Evolutionary conservation across 2,888 invertebrate species (phyloP), one percentile per base, ranked within the genome.

Genomic region (Ptychoptera contaminata): DNA sequence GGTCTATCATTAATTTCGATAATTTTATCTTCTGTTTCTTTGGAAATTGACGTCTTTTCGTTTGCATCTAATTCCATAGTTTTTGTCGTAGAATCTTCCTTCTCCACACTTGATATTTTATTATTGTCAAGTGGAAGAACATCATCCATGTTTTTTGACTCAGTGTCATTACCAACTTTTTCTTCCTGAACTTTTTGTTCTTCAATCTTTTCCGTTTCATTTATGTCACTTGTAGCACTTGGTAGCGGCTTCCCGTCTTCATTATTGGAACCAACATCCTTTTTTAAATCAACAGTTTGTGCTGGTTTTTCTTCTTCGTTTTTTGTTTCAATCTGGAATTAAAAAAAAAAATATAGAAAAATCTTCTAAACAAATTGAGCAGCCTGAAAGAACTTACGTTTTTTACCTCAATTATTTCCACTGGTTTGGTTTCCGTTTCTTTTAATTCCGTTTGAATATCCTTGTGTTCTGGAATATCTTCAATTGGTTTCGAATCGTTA

Each of bases 181-280:
- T 49, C 49, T 37, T 48, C 48, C 40, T 37, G 15, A 16, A 16
- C 35, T n/a, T n/a, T 29, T 32, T 42, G 11, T 37, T 49, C 46
- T 1, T 41, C 43, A 30, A 47, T 44, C 35, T 56, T 53, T 29
- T 49, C 50, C 10, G 48, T 47, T 45, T 50, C 50, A 6, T n/a
- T 40, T 11, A 5, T 7, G 8, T 10, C 38, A 4, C 2, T 23
- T 16, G 23, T 23, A 7, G 3, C 23, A 23, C 3, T 23, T 23
- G 23, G 23, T 7, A 23, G 7, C 7, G 23, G 23, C 7, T n/a
- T n/a, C n/a, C n/a, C 23, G 7, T 23, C 23, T 5, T 7, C 23
- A 23, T 23, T 7, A 23, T 23, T 23, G 3, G 23, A 23, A 23
- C 23, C 7, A 7, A 7, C 7, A 5, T 23, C 23, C 23, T 23